Evolutionary conservation across 2,797 vertebrate genomes (phyloP).

Genomic region (Clarias laeviceps): DNA sequence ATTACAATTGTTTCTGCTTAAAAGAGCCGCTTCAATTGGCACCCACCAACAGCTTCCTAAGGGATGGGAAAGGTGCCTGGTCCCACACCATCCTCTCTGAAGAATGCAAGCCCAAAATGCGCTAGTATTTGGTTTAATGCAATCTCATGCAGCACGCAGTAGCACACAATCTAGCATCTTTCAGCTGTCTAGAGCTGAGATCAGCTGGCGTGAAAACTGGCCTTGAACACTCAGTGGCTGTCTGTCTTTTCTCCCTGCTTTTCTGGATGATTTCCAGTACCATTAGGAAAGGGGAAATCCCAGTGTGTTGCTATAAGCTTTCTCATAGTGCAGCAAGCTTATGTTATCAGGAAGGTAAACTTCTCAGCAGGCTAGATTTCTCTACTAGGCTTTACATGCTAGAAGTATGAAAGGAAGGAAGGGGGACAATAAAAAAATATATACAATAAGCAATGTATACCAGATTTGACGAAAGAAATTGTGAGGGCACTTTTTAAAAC

Average conservation of each 20-base stretch:
- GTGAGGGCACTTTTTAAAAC: constrained; percentile 72
- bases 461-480: constrained; percentile 51
- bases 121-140: constrained; percentile 34
- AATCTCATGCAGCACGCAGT: constrained; percentile 41
- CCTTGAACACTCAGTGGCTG: constrained; percentile 70
- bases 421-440: not conserved
- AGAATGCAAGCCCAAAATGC: constrained; percentile 30
- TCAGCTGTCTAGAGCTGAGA: constrained; percentile 61
- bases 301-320: constrained; percentile 87
- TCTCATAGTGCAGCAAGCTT: constrained; percentile 89
- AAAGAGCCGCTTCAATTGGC: constrained; percentile 54
- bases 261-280: constrained; percentile 84
- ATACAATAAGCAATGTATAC: constrained; percentile 34
- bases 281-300: constrained; percentile 87
- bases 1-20: constrained; percentile 49
- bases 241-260: constrained; percentile 66
- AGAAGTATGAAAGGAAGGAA: constrained; percentile 29
- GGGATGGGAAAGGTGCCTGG: constrained; percentile 41
- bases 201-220: constrained; percentile 69
- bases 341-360: constrained; percentile 93
- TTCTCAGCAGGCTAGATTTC: constrained; percentile 81
- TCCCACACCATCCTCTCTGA: constrained; percentile 45
- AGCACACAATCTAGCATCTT: constrained; percentile 46
- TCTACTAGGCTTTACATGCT: constrained; percentile 78
- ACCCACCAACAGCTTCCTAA: constrained; percentile 45